Evolutionary conservation across 2,888 invertebrate genomes (phyloP).

Genomic region (Schizaphis graminum): DNA sequence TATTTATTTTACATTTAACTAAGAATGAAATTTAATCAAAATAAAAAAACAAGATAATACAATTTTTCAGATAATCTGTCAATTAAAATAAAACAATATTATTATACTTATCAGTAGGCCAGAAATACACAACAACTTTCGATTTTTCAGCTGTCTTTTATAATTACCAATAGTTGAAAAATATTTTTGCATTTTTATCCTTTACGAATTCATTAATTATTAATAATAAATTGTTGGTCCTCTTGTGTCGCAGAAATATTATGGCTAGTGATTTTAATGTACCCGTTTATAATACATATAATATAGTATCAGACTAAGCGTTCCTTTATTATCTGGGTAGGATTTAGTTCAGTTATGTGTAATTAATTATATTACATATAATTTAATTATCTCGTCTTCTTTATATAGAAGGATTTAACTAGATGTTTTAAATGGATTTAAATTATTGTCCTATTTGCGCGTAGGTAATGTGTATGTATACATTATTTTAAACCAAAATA

Average conservation of each 20-base stretch:
- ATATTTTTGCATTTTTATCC: too few relatives aligned
- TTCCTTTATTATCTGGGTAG: background rate
- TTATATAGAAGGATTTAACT: constrained; percentile 2
- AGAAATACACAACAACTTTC: background rate
- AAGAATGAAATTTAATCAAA: background rate
- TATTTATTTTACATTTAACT: background rate
- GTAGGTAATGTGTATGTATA: background rate
- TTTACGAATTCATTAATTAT: background rate
- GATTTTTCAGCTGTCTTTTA: background rate
- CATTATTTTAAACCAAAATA: background rate
- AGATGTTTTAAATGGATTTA: background rate
- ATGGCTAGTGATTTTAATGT: background rate
- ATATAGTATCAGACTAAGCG: background rate
- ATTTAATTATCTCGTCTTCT: background rate
- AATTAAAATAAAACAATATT: background rate
- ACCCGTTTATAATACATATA: background rate
- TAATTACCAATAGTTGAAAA: background rate
- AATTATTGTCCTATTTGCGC: background rate
- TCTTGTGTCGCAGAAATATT: background rate
- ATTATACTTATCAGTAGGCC: background rate
- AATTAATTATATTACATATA: background rate
- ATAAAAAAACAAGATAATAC: background rate
- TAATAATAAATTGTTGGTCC: background rate
- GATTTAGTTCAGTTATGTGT: background rate
- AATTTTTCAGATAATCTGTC: background rate